Conservation (phyloP, 2,113 vertebrate species). For the Indri indri region DNA sequence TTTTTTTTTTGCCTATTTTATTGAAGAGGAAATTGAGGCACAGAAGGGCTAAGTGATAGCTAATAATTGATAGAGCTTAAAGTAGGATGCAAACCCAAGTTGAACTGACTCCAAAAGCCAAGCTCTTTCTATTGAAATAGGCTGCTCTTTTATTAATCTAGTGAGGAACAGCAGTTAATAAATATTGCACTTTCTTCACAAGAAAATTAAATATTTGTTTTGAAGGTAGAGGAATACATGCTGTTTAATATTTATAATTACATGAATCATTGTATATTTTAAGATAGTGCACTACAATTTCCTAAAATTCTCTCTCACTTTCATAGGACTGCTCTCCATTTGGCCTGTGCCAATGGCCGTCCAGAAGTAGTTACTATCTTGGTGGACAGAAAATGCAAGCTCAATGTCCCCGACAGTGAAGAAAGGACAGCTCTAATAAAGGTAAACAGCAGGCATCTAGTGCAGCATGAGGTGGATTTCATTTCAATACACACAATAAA, state of each 20-base stretch:
- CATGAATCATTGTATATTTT: neutral
- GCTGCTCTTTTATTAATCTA: neutral
- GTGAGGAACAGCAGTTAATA: neutral
- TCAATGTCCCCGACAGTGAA: slow-evolving; percentile 90
- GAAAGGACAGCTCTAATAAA: slow-evolving; percentile 78
- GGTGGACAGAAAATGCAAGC: slow-evolving; percentile 88
- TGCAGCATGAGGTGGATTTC: neutral
- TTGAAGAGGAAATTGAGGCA: too few relatives aligned
- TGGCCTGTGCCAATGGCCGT: slow-evolving; percentile 91
- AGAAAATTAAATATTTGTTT: neutral
- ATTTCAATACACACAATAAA: neutral
- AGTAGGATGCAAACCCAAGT: too few relatives aligned
- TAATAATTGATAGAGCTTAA: too few relatives aligned
- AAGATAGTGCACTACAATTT: neutral
- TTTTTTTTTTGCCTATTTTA: neutral
- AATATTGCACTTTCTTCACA: neutral
- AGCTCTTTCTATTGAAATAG: neutral
- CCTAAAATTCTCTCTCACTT: neutral
- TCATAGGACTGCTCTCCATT: slow-evolving; percentile 91
- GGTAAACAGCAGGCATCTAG: slow-evolving; percentile 80
- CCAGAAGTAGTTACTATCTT: slow-evolving; percentile 87
- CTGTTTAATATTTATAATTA: neutral
- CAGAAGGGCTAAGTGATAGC: too few relatives aligned
- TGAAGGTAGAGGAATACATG: neutral
- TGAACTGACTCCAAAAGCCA: too few relatives aligned